A percentile compares a stretch with the other conserved stretches of the same genome.
Evolutionary conservation across 2,113 vertebrate genomes (phyloP).

Genomic region (Prunella himalayana): DNA sequence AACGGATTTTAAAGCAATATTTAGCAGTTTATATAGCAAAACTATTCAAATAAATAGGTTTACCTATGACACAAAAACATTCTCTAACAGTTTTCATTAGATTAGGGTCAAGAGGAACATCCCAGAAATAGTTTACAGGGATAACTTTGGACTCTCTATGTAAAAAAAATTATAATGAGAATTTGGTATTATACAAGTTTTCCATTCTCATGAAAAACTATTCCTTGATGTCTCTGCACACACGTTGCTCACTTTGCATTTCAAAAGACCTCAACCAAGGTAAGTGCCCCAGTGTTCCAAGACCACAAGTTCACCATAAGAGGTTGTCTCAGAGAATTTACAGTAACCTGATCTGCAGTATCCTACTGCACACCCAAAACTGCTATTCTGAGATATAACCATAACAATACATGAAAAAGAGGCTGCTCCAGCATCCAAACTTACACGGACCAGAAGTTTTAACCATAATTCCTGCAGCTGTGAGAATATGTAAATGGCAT

Average conservation of each 20-base stretch:
- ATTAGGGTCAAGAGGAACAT: not conserved
- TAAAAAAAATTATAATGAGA: not conserved
- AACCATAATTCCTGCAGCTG: not conserved
- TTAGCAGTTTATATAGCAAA: not conserved
- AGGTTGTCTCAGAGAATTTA: not conserved
- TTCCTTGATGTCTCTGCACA: not conserved
- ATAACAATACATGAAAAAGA: not conserved
- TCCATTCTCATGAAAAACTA: not conserved
- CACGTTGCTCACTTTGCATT: not conserved
- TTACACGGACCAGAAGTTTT: not conserved
- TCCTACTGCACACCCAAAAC: not conserved
- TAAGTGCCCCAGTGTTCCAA: not conserved
- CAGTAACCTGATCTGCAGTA: not conserved
- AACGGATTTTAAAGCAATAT: not conserved
- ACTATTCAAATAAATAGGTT: not conserved
- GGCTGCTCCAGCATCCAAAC: not conserved
- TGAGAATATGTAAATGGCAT: not conserved
- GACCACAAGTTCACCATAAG: not conserved
- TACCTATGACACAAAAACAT: not conserved
- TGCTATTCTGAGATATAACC: not conserved
- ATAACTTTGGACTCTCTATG: not conserved
- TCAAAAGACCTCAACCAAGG: not conserved
- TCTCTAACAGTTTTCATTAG: not conserved
- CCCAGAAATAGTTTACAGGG: not conserved
- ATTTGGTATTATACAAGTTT: not conserved